phyloP scores from a whole-genome alignment of 1,140 invertebrate genomes.

The Lethrus apterus region DNA sequence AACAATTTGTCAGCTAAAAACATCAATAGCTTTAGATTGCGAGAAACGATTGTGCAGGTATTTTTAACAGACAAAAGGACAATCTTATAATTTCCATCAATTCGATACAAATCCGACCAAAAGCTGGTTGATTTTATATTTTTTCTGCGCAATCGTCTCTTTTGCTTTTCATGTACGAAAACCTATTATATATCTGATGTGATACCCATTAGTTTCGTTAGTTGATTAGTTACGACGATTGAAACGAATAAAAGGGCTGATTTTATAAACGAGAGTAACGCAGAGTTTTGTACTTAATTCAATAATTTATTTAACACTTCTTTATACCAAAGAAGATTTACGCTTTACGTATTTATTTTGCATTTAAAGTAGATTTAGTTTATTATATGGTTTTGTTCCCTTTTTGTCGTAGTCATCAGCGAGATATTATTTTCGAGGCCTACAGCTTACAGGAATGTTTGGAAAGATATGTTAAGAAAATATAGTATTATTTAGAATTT shows the following conservation, averaged over 20 bases:
- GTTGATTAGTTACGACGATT: conserved; percentile 12
- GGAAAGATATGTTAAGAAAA: conserved; percentile 5
- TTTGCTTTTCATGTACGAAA: conserved; percentile 30
- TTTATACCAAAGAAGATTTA: conserved; percentile 17
- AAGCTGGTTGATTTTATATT: no score
- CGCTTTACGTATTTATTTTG: conserved; percentile 12
- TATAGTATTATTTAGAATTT: conserved; percentile 1
- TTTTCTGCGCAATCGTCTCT: conserved; percentile 29
- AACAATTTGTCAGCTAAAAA: conserved; percentile 27
- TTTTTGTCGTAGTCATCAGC: neutral
- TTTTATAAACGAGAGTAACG: conserved; percentile 3
- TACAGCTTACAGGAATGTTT: conserved; percentile 7
- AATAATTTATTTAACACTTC: conserved; percentile 9
- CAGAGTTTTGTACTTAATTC: conserved; percentile 9
- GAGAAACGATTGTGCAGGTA: no score
- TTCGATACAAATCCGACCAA: no score
- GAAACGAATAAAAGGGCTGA: conserved; percentile 1
- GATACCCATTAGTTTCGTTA: conserved; percentile 28
- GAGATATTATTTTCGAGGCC: conserved; percentile 3
- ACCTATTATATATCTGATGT: conserved; percentile 27
- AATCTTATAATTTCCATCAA: no score
- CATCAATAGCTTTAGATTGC: conserved; percentile 26
- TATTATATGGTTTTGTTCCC: neutral
- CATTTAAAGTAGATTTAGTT: conserved; percentile 6
- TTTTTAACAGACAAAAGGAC: no score